Evolutionary conservation across 2,888 invertebrate species (phyloP).

Genomic region (Lacanobia oleracea): DNA sequence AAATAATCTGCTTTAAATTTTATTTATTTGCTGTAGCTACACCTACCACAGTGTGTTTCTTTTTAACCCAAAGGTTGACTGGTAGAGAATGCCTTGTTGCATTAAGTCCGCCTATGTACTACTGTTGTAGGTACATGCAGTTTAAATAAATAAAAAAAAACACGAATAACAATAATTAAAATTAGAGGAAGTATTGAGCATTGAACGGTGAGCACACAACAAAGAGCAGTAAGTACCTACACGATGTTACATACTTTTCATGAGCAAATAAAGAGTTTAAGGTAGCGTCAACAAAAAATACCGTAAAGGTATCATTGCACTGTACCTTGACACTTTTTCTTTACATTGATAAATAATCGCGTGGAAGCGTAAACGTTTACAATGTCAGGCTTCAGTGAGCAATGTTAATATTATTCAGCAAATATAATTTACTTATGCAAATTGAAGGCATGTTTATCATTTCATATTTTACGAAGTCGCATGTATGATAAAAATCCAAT

Average conservation of each 20-base stretch:
- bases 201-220: neutral
- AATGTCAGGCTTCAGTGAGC: constrained; percentile 46
- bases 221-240: neutral
- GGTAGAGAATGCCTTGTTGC: no score
- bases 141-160: no score
- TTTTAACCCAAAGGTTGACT: no score
- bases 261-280: constrained; percentile 12
- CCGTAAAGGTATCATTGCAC: constrained; percentile 42
- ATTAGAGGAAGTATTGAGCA: no score
- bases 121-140: no score
- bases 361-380: constrained; percentile 50
- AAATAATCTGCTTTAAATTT: no score
- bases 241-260: neutral
- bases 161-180: no score
- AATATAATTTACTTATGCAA: constrained; percentile 53
- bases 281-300: constrained; percentile 4
- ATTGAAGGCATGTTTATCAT: constrained; percentile 39
- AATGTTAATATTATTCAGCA: constrained; percentile 37
- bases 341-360: constrained; percentile 45
- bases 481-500: constrained; percentile 32
- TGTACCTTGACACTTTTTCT: constrained; percentile 57
- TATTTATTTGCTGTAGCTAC: no score
- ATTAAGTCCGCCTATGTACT: no score
- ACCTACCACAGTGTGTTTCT: no score
- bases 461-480: constrained; percentile 32